A percentile compares a stretch with the other conserved stretches of the same genome.
These are phyloP conservation scores for Altica lythri DNA, from an alignment of 2,888 invertebrate species.

Conservation along the genomic window DNA sequence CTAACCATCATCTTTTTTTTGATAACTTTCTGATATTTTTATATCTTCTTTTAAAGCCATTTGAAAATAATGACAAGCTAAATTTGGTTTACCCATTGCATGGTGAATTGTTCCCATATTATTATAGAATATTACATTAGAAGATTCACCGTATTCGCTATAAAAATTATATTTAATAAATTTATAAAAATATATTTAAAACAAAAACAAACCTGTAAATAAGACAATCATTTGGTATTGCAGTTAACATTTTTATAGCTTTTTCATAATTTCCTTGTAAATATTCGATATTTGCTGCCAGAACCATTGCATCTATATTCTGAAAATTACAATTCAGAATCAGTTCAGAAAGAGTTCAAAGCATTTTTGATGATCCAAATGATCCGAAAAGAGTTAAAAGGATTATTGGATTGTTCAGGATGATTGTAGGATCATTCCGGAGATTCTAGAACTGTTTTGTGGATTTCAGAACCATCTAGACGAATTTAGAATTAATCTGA, in stretches of 20 bases:
- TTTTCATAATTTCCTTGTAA: constrained; percentile 67
- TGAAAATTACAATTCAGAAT: constrained; percentile 46
- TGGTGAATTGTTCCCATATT: constrained; percentile 83
- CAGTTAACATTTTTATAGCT: constrained; percentile 64
- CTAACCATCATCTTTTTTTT: constrained; percentile 47
- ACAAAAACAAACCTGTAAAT: constrained; percentile 54
- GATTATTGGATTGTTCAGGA: no score
- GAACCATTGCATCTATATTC: constrained; percentile 62
- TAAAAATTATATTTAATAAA: constrained; percentile 22
- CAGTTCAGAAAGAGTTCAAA: no score
- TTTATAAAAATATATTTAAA: constrained; percentile 10
- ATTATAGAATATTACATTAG: constrained; percentile 72
- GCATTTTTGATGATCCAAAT: no score
- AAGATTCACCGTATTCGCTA: constrained; percentile 65
- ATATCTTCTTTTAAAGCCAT: constrained; percentile 77
- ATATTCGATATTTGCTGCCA: constrained; percentile 69
- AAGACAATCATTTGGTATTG: constrained; percentile 56
- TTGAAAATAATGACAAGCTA: constrained; percentile 79
- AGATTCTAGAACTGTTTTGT: no score
- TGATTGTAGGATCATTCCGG: no score
- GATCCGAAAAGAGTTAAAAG: no score
- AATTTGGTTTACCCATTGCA: constrained; percentile 78
- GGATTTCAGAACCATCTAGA: no score
- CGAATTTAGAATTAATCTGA: no score
- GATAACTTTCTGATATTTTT: constrained; percentile 53